A percentile compares a stretch with the other conserved stretches of the same genome.
These are phyloP conservation scores for Pollenia griseotomentosa DNA, from an alignment of 2,888 invertebrate genomes.

Conservation along the genomic window DNA sequence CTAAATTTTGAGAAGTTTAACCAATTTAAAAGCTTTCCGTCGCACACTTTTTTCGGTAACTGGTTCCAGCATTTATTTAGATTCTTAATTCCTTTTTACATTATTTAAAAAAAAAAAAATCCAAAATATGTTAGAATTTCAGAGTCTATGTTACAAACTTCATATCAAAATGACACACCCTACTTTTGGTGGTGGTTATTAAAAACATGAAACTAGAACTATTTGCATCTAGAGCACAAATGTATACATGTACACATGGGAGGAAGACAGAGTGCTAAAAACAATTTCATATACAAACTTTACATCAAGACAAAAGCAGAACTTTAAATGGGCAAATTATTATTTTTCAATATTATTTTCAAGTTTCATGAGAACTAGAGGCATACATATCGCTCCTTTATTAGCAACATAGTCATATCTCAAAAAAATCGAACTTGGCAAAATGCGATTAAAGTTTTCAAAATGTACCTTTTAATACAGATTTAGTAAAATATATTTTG, in stretches of 20 bases:
- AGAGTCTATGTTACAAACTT: neutral
- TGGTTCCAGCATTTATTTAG: too few species aligned
- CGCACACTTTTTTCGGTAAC: too few species aligned
- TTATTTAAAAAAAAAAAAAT: neutral
- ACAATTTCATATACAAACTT: conserved; percentile 62
- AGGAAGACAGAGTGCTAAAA: conserved; percentile 65
- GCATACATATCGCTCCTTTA: too few species aligned
- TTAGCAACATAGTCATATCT: too few species aligned
- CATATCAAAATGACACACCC: neutral
- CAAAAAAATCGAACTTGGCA: too few species aligned
- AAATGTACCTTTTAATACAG: too few species aligned
- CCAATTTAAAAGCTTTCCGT: too few species aligned
- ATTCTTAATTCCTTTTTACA: too few species aligned
- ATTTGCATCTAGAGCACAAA: conserved; percentile 14
- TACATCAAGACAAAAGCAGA: conserved; percentile 23
- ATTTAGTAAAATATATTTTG: too few species aligned
- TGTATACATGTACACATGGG: conserved; percentile 15
- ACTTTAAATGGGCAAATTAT: conserved; percentile 4
- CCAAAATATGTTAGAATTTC: neutral
- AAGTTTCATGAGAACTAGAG: too few species aligned
- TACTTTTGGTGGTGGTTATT: conserved; percentile 6
- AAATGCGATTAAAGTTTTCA: too few species aligned
- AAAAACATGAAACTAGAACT: conserved; percentile 34
- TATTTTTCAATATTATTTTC: neutral
- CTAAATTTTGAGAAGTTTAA: too few species aligned